Conservation (phyloP, 2,113 vertebrate genomes). For the Macquaria ambigua region DNA sequence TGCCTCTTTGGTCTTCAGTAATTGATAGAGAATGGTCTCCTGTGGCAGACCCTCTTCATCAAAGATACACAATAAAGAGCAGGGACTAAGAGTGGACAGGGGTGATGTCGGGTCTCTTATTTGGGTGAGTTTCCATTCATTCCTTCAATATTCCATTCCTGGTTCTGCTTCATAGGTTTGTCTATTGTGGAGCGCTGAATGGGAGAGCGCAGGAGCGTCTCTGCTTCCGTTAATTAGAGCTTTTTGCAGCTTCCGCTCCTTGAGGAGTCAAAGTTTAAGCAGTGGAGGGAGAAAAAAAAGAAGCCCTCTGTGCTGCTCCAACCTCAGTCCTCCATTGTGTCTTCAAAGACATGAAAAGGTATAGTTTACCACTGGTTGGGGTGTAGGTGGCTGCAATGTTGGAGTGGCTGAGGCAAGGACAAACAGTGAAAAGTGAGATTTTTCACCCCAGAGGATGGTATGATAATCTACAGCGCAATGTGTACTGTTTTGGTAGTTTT, state of each 20-base stretch:
- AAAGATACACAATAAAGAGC: slow-evolving; percentile 68
- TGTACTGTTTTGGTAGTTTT: neutral
- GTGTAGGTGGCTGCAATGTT: slow-evolving; percentile 18
- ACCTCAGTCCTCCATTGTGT: slow-evolving; percentile 55
- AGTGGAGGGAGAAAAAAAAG: slow-evolving; percentile 35
- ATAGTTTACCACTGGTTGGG: slow-evolving; percentile 56
- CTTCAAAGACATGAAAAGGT: slow-evolving; percentile 75
- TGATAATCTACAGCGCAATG: neutral
- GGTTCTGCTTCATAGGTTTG: slow-evolving; percentile 87
- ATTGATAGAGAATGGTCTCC: slow-evolving; percentile 75
- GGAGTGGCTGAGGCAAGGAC: slow-evolving; percentile 2
- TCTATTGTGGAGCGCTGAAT: slow-evolving; percentile 88
- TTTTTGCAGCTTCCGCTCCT: slow-evolving; percentile 83
- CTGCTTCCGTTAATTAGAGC: slow-evolving; percentile 89
- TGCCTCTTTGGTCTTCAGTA: slow-evolving; percentile 70
- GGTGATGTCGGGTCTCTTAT: slow-evolving; percentile 78
- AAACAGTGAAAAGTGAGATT: slow-evolving; percentile 41
- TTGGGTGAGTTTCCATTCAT: slow-evolving; percentile 83
- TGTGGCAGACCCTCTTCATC: slow-evolving; percentile 58
- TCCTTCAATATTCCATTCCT: slow-evolving; percentile 81
- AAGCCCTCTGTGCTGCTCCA: slow-evolving; percentile 66
- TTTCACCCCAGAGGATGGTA: neutral
- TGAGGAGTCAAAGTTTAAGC: slow-evolving; percentile 79
- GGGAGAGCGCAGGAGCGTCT: slow-evolving; percentile 81
- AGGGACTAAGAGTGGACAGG: slow-evolving; percentile 56